Percentiles rank a stretch among this genome's conserved stretches.
Evolutionary conservation across 2,888 invertebrate genomes (phyloP).

Genomic region (Aphelenchoides bicaudatus): DNA sequence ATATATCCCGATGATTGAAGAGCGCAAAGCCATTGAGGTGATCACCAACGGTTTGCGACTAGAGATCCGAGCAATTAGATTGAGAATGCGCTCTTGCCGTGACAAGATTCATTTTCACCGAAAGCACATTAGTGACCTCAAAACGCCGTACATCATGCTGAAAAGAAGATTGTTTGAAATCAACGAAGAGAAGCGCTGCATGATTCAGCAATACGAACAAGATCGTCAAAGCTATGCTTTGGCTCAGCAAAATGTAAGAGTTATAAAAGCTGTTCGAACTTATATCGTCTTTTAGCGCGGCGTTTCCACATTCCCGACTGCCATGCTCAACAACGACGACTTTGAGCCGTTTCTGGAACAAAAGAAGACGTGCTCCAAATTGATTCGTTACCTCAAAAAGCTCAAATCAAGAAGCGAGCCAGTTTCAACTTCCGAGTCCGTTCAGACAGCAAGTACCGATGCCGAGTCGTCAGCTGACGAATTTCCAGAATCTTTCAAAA

Average conservation of each 20-base stretch:
- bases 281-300: neutral
- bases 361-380: constrained; percentile 42
- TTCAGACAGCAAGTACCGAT: neutral
- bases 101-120: neutral
- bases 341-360: constrained; percentile 48
- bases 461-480: constrained; percentile 20
- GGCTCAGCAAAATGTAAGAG: neutral
- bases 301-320: neutral
- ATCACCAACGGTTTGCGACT: constrained; percentile 14
- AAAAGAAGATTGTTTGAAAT: neutral
- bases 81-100: neutral
- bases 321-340: neutral
- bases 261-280: constrained; percentile 1
- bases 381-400: constrained; percentile 41
- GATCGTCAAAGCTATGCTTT: neutral
- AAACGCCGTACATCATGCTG: neutral
- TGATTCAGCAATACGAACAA: neutral
- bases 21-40: constrained; percentile 20
- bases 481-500: constrained; percentile 9
- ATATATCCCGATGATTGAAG: constrained; percentile 24
- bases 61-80: neutral
- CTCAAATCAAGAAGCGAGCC: constrained; percentile 4
- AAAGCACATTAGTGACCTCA: neutral
- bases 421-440: neutral
- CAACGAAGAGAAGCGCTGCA: neutral